Evolutionary conservation across 2,888 invertebrate species (phyloP), one percentile per base, ranked within the genome.

Genomic region (Chloromyia formosa): DNA sequence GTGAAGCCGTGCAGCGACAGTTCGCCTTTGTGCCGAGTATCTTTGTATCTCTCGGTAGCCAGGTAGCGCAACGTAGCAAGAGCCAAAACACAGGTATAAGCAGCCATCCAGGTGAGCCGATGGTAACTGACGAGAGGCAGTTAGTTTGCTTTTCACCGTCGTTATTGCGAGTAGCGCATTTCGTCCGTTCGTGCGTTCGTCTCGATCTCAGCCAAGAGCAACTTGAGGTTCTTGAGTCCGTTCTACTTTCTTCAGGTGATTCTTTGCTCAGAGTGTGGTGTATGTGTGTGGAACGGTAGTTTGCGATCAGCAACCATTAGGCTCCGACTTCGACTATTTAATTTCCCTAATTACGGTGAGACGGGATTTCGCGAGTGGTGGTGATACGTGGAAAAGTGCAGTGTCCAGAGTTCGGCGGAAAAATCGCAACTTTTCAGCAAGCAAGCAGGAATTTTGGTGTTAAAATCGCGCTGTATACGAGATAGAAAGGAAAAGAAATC

Each of bases 131-230:
- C 16, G 20, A 22, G 27, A 42, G n/a, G 40, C 14, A 49, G 27
- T 35, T 64, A 64, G 71, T 71, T 58, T 71, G 56, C 71, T 71
- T 58, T 71, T 69, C 54, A 20, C 69, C 56, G 71, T 71, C 56
- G 71, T 20, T 40, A 40, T n/a, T 71, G 40, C 10, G 20, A 40
- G 71, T 58, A 40, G 56, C 20, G 61, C 12, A 2, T 27, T 61
- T 16, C 35, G 61, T 14, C 14, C 3, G 27, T 5, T n/a, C 12
- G 12, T 61, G 3, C 58, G 58, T 22, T 18, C 58, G 14, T 9
- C 9, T 23, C 58, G 14, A 42, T 5, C 20, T 18, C n/a, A 58
- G 22, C 20, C 20, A 18, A 9, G n/a, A n/a, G n/a, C n/a, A n/a
- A n/a, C n/a, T n/a, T n/a, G 27, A 35, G 9, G 58, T 56, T 71